Percentiles rank a stretch among this genome's conserved stretches.
Conservation (phyloP, 2,797 vertebrate genomes). For the Phoebastria nigripes region DNA sequence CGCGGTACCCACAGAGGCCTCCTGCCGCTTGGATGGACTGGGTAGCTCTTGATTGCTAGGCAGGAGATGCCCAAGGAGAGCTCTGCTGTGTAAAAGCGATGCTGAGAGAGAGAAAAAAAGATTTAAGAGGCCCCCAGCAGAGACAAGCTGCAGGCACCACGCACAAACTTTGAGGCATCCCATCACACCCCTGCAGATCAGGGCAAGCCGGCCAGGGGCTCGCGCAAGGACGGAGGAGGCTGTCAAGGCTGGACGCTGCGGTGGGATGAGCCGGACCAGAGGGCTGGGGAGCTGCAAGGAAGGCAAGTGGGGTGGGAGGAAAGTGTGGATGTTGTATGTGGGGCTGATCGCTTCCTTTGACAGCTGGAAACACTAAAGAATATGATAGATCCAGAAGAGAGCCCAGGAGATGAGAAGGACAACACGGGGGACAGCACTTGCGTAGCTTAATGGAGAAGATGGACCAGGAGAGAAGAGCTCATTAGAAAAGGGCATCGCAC, state of each 20-base stretch:
- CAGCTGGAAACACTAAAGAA: background rate
- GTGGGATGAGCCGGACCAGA: background rate
- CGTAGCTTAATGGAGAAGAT: conserved; percentile 1
- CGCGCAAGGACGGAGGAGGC: background rate
- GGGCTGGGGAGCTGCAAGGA: background rate
- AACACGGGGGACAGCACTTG: background rate
- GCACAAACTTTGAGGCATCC: background rate
- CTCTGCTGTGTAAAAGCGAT: background rate
- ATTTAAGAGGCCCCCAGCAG: background rate
- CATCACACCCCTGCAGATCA: background rate
- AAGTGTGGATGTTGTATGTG: background rate
- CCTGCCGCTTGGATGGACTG: background rate
- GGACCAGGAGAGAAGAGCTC: conserved; percentile 13
- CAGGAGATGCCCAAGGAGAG: conserved; percentile 16
- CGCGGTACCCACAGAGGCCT: background rate
- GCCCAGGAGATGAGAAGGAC: background rate
- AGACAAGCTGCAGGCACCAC: background rate
- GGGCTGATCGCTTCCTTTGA: background rate
- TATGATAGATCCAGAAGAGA: background rate
- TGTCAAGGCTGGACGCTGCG: background rate
- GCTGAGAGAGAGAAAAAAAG: background rate
- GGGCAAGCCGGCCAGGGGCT: background rate
- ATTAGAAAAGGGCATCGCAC: conserved; percentile 32
- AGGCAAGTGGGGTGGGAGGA: background rate
- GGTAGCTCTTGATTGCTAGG: background rate